Conservation (phyloP, 2,888 invertebrate genomes). For the Habrosyne pyritoides region DNA sequence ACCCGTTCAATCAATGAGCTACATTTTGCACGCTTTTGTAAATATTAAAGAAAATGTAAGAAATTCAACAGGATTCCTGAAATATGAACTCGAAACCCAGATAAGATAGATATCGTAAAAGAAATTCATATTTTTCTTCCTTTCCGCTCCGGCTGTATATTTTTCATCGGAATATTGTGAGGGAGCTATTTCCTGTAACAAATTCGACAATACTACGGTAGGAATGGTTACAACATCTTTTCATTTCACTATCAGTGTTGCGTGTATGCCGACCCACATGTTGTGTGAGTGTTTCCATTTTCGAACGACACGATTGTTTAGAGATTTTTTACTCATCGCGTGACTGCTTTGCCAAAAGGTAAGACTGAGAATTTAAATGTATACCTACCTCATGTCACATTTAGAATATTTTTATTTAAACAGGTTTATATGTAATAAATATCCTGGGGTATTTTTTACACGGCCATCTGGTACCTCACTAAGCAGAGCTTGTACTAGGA, state of each 20-base stretch:
- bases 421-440: no score
- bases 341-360: no score
- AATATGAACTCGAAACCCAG: not conserved
- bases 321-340: not conserved
- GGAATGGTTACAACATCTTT: slow-evolving; percentile 28
- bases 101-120: not conserved
- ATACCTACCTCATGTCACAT: no score
- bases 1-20: not conserved
- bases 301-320: slow-evolving; percentile 16
- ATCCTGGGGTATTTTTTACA: no score
- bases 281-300: slow-evolving; percentile 11
- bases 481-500: no score
- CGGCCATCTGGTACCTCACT: no score
- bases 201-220: not conserved
- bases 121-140: not conserved
- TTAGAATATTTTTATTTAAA: no score
- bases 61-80: not conserved
- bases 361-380: no score
- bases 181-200: slow-evolving; percentile 2
- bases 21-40: no score
- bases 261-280: slow-evolving; percentile 21
- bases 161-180: slow-evolving; percentile 1
- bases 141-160: not conserved
- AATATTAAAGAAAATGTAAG: not conserved
- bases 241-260: slow-evolving; percentile 35